phyloP scores from a whole-genome alignment of 2,113 vertebrate genomes.

The Felis chaus region DNA sequence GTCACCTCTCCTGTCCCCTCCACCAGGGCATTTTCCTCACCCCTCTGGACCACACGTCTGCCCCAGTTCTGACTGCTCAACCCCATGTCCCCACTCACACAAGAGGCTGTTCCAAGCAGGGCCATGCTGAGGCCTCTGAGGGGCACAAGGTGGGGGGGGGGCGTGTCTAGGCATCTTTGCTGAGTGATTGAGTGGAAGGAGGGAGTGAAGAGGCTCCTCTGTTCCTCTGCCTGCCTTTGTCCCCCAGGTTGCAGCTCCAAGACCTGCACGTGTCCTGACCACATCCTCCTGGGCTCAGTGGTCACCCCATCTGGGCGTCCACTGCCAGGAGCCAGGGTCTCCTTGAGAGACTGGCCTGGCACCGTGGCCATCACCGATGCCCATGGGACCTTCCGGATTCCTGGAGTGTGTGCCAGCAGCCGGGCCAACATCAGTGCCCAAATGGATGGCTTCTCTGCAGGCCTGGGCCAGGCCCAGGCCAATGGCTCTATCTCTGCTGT shows the following conservation, averaged over 20 bases:
- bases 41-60: neutral
- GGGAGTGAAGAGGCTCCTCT: neutral
- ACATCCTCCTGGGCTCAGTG: slow-evolving; percentile 86
- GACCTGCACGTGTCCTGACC: slow-evolving; percentile 86
- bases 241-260: slow-evolving; percentile 82
- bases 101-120: neutral
- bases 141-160: accelerated
- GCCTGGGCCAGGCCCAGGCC: slow-evolving; percentile 76
- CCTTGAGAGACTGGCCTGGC: slow-evolving; percentile 80
- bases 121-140: neutral
- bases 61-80: neutral
- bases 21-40: neutral
- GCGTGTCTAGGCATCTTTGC: neutral
- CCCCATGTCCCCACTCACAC: neutral
- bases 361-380: slow-evolving; percentile 83
- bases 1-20: neutral
- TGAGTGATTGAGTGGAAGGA: neutral
- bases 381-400: slow-evolving; percentile 85
- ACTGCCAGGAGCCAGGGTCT: slow-evolving; percentile 84
- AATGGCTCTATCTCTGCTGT: slow-evolving; percentile 84
- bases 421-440: slow-evolving; percentile 83
- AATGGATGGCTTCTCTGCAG: slow-evolving; percentile 86
- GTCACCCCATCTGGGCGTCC: slow-evolving; percentile 81
- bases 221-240: neutral
- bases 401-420: slow-evolving; percentile 85